Percentiles rank a stretch among this genome's conserved stretches.
Conservation (phyloP, 2,113 vertebrate species). For the Boulengerochromis microlepis region DNA sequence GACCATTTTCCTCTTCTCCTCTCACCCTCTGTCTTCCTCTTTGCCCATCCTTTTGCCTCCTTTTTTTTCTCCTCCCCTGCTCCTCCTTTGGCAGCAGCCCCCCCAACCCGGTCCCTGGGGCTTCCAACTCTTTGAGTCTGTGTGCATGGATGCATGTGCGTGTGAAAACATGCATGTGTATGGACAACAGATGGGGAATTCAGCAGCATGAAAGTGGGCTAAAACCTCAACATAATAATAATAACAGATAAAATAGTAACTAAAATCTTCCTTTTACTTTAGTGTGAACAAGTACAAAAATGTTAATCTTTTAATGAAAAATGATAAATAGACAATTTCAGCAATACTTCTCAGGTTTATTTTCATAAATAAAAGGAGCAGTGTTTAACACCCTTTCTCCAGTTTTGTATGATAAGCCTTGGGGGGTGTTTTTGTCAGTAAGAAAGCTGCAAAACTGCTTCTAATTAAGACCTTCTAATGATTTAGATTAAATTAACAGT, state of each 20-base stretch:
- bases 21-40: conserved; percentile 11
- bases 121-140: conserved; percentile 18
- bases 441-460: not conserved
- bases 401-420: not conserved
- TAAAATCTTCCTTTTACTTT: not conserved
- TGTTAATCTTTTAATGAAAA: not conserved
- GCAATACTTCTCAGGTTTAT: not conserved
- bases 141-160: not conserved
- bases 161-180: not conserved
- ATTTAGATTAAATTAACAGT: not conserved
- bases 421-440: not conserved
- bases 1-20: conserved; percentile 31
- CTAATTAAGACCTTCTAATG: not conserved
- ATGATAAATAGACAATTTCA: not conserved
- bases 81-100: conserved; percentile 6
- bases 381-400: not conserved
- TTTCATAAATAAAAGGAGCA: not conserved
- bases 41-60: conserved; percentile 1
- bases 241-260: not conserved
- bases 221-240: not conserved
- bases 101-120: not conserved
- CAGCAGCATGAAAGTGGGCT: not conserved
- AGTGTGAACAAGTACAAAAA: not conserved
- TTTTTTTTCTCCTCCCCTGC: not conserved
- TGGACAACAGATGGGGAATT: conserved; percentile 3